phyloP scores from a whole-genome alignment of 2,113 vertebrate genomes.

The Verasper variegatus region DNA sequence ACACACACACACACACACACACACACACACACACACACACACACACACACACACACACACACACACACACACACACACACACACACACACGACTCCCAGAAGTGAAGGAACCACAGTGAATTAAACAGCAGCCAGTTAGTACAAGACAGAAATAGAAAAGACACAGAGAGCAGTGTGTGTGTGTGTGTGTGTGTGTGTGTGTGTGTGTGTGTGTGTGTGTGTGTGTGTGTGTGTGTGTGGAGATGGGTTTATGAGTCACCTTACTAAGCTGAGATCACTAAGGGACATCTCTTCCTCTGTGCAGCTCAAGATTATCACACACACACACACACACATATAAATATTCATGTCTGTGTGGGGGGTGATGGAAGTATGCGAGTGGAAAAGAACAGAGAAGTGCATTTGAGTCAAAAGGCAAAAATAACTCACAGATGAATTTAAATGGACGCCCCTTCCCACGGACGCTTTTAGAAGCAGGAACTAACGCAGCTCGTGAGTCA shows the following conservation, averaged over 20 bases:
- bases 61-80: background rate
- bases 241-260: constrained; percentile 63
- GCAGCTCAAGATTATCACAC: constrained; percentile 51
- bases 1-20: background rate
- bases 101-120: constrained; percentile 2
- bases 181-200: background rate
- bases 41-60: background rate
- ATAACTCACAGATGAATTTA: constrained; percentile 17
- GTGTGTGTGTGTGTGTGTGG: background rate
- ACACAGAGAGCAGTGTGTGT: constrained; percentile 6
- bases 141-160: constrained; percentile 43
- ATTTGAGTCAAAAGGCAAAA: constrained; percentile 2
- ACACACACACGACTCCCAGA: background rate
- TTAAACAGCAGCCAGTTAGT: constrained; percentile 19
- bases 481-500: constrained; percentile 31
- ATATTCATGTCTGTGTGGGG: background rate
- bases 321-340: constrained; percentile 11
- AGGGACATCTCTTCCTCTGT: constrained; percentile 53
- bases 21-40: background rate
- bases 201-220: constrained; percentile 39
- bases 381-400: constrained; percentile 14
- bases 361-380: constrained; percentile 3
- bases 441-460: constrained; percentile 1
- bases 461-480: constrained; percentile 55
- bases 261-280: constrained; percentile 53